Evolutionary conservation across 2,888 invertebrate genomes (phyloP), one percentile per base, ranked within the genome.

Genomic region (Mycalesis mineus): DNA sequence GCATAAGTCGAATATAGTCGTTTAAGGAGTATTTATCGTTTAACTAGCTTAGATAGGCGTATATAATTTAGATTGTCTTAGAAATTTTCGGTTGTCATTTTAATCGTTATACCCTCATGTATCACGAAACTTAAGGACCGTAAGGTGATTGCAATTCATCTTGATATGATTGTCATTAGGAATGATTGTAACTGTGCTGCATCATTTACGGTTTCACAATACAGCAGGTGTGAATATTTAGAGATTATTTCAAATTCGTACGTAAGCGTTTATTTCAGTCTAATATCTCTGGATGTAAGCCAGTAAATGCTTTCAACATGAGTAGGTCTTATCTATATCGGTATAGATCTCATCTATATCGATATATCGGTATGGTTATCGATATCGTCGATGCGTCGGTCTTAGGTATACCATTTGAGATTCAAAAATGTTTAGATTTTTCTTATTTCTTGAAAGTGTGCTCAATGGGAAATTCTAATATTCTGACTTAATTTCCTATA

Each of bases 1-100:
- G 77, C 47, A 7, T 84, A 86, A 83, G 80, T 77, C 70, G 76
- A 77, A 73, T 76, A 73, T 82, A 84, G 82, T n/a, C 68, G 68
- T 73, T 71, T 84, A 87, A 76, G 84, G 75, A 82, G 78, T 88
- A 88, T 88, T 88, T 88, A 88, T 88, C 88, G 81, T 82, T 79
- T 83, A 82, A 79, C 71, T 77, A 77, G 76, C 60, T 71, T 87
- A 87, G 84, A 82, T 87, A 86, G 85, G 80, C 69, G 75, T 77
- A 82, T 78, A 73, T 82, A 81, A 79, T 71, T 52, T 70, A 70
- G 66, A 67, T 67, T 74, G 79, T 78, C 70, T 73, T 84, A 83
- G 80, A 70, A 69, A 72, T 62, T 72, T 74, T 75, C 47, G 74
- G 75, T 79, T 82, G 75, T 76, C 77, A 79, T 81, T 76, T 15